Evolutionary conservation across 1,140 invertebrate genomes (phyloP), one percentile per base, ranked within the genome.

Genomic region (Eulimnadia texana): DNA sequence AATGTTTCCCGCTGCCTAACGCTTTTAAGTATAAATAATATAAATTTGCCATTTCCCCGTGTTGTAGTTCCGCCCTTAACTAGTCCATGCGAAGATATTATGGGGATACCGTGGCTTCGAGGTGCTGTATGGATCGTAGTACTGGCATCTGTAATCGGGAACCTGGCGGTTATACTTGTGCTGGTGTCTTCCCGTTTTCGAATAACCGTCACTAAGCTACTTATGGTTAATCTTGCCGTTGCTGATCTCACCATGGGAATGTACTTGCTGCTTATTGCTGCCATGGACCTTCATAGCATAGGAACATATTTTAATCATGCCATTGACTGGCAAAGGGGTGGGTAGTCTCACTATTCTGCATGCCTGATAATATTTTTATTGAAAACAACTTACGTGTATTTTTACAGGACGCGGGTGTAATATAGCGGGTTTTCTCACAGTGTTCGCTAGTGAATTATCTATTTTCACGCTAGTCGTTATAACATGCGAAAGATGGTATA

Each of bases 301-400:
- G 87, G 88, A 2, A 81, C 81, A 58, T 94, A 91, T 73, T 93
- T 93, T 70, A 92, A 90, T 70, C 85, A 85, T 69, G 90, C 91
- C 0, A 88, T 88, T 64, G 80, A 86, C 68, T 94, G 91, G 91
- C 91, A 94, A 73, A 85, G 85, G 65, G 86, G 84, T 81, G 68
- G n/a, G n/a, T n/a, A n/a, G n/a, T n/a, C n/a, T n/a, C n/a, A n/a
- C n/a, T n/a, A n/a, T n/a, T n/a, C n/a, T n/a, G n/a, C n/a, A n/a
- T n/a, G n/a, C n/a, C n/a, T n/a, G n/a, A n/a, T n/a, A n/a, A n/a
- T n/a, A n/a, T n/a, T n/a, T n/a, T n/a, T n/a, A n/a, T n/a, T n/a
- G n/a, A n/a, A n/a, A n/a, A n/a, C n/a, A n/a, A n/a, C n/a, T n/a
- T n/a, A n/a, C n/a, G n/a, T n/a, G n/a, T n/a, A n/a, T n/a, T n/a